Base-by-base conservation (phyloP, 2,888 invertebrate genomes). In the Busseola fusca region DNA sequence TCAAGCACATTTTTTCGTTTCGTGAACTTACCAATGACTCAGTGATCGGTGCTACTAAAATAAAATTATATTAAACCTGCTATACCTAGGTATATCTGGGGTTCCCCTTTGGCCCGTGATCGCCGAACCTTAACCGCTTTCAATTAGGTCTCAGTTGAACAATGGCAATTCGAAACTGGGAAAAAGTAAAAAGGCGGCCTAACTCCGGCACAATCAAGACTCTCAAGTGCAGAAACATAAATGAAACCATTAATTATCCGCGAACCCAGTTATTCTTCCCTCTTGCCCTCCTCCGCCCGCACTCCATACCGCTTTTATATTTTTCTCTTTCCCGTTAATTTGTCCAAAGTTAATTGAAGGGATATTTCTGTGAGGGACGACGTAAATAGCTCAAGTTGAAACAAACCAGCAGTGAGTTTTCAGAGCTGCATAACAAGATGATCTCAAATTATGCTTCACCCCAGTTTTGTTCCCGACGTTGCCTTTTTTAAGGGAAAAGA, bases 181-280 rank as follows among this genome's bases (percentile, higher is more conserved):
- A 90, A 91, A 91, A 90, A 90, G 87, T 89, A 88, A 90, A 93
- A 94, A 91, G 88, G 91, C 87, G 85, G 88, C 91, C 91, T 89
- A 91, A 91, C 93, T 34, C 91, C 92, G 89, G 91, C 94, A 94
- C 93, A 94, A 94, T 95, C 95, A 92, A 89, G 92, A 89, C 93
- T 91, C 91, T 95, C 94, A 94, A 94, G 93, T 94, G 94, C 95
- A 94, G 94, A 93, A 95, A 94, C 94, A 94, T 94, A 95, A 95
- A 95, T 95, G 94, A 94, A 94, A 94, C 93, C 94, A 95, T 95
- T 95, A 95, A 95, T 95, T 95, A 95, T 94, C 93, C 94, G 90
- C 89, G 93, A 92, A 91, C 92, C 91, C 91, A 91, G 93, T 94
- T 94, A 93, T 94, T 94, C 91, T 92, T 91, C 90, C 90, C 88